These are phyloP conservation scores for Hyperopisus bebe DNA, from an alignment of 2,113 vertebrate species.

Conservation along the genomic window DNA sequence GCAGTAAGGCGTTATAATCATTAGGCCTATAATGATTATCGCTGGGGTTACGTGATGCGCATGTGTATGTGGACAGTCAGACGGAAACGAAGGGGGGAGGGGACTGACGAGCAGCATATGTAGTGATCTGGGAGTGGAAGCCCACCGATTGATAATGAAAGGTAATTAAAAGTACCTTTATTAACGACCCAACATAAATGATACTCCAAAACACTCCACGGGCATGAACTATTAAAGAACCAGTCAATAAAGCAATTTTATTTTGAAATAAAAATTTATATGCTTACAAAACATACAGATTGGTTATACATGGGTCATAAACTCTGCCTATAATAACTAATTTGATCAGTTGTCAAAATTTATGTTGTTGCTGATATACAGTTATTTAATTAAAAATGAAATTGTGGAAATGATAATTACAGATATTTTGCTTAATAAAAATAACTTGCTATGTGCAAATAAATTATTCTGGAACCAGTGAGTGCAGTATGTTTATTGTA, in stretches of 20 bases:
- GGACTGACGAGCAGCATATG: neutral
- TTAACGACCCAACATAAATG: neutral
- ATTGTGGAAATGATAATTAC: neutral
- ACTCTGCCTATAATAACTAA: neutral
- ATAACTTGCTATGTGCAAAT: neutral
- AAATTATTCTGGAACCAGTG: neutral
- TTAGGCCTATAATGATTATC: too few species aligned
- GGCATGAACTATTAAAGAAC: neutral
- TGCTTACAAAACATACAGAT: constrained; percentile 4
- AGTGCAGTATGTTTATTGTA: neutral
- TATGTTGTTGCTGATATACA: neutral
- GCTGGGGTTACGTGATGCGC: too few species aligned
- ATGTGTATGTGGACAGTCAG: too few species aligned
- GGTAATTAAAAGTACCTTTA: neutral
- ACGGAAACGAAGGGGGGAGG: too few species aligned
- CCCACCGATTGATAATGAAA: neutral
- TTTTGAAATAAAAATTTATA: neutral
- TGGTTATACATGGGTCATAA: neutral
- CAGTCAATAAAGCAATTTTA: neutral
- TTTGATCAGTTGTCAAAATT: neutral
- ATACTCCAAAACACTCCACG: neutral
- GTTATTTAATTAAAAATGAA: neutral
- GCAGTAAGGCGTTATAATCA: too few species aligned
- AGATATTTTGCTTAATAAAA: neutral
- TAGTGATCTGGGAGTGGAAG: neutral